Evolutionary conservation across 2,797 vertebrate species (phyloP).

Genomic region (Scarus forsteni): DNA sequence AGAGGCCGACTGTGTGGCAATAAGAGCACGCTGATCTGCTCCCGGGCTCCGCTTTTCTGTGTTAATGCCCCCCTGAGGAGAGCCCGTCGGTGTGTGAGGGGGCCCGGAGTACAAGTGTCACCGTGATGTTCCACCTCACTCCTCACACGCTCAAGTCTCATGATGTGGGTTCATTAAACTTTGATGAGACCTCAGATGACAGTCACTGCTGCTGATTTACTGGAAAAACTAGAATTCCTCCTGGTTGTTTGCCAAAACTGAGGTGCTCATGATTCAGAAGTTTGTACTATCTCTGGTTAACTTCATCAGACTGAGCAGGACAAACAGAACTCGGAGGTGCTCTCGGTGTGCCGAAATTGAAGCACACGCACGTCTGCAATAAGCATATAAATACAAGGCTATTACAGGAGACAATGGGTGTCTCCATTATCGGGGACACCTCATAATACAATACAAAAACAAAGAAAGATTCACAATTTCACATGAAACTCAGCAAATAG

Average conservation of each 20-base stretch:
- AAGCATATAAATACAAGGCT: too few relatives aligned
- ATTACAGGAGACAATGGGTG: too few relatives aligned
- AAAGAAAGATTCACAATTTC: too few relatives aligned
- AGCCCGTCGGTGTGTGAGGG: slow-evolving; percentile 13
- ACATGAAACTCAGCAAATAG: too few relatives aligned
- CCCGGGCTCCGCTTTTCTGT: slow-evolving; percentile 28
- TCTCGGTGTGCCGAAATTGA: too few relatives aligned
- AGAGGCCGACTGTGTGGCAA: slow-evolving; percentile 19
- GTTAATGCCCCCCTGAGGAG: slow-evolving; percentile 36
- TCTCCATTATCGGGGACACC: too few relatives aligned
- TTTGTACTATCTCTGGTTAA: neutral
- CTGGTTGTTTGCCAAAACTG: neutral
- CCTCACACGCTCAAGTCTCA: slow-evolving; percentile 7
- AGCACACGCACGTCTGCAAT: too few relatives aligned
- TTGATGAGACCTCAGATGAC: neutral
- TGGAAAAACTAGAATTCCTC: neutral
- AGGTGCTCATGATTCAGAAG: neutral
- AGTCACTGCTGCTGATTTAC: neutral
- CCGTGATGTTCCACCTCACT: slow-evolving; percentile 14
- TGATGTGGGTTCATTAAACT: neutral
- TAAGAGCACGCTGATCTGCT: slow-evolving; percentile 26
- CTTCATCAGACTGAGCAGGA: neutral
- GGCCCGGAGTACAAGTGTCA: slow-evolving; percentile 22
- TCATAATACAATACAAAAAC: too few relatives aligned
- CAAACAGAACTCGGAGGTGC: too few relatives aligned